A percentile compares a stretch with the other conserved stretches of the same genome.
These are phyloP conservation scores for Drosophila sordidapex DNA, from an alignment of 2,888 invertebrate species.

Conservation along the genomic window DNA sequence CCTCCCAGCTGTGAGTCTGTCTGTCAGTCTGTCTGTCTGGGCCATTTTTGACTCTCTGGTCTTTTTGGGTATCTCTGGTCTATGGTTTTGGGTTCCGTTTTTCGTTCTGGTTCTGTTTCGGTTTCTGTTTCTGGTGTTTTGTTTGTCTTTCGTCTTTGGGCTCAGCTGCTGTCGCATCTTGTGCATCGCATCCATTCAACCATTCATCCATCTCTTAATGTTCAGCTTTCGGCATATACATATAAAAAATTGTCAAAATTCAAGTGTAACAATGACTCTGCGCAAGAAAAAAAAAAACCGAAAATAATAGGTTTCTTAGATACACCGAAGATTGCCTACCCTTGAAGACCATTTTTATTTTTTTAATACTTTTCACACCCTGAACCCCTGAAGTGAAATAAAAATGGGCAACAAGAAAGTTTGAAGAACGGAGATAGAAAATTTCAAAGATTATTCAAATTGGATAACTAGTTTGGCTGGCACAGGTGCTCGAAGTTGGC, in stretches of 20 bases:
- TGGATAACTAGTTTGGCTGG: background rate
- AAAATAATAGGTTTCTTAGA: background rate
- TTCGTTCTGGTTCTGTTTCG: background rate
- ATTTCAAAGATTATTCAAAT: background rate
- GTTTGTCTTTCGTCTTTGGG: constrained; percentile 52
- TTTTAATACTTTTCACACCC: background rate
- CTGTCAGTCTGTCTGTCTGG: background rate
- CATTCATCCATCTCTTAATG: constrained; percentile 59
- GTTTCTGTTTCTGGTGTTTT: constrained; percentile 20
- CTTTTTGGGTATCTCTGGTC: background rate
- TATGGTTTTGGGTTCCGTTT: constrained; percentile 3
- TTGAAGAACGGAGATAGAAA: background rate
- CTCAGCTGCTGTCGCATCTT: constrained; percentile 41
- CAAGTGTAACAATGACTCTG: constrained; percentile 34
- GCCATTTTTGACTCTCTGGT: constrained; percentile 8
- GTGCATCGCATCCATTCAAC: constrained; percentile 22
- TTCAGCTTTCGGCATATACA: constrained; percentile 68
- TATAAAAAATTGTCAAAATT: constrained; percentile 77
- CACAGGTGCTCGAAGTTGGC: background rate
- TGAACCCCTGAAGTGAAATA: background rate
- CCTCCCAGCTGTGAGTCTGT: constrained; percentile 18
- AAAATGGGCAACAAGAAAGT: background rate
- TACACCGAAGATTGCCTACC: background rate
- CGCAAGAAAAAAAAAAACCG: background rate
- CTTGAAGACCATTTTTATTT: background rate